Evolutionary conservation across 2,797 vertebrate genomes (phyloP).

Genomic region (Agapornis canus): DNA sequence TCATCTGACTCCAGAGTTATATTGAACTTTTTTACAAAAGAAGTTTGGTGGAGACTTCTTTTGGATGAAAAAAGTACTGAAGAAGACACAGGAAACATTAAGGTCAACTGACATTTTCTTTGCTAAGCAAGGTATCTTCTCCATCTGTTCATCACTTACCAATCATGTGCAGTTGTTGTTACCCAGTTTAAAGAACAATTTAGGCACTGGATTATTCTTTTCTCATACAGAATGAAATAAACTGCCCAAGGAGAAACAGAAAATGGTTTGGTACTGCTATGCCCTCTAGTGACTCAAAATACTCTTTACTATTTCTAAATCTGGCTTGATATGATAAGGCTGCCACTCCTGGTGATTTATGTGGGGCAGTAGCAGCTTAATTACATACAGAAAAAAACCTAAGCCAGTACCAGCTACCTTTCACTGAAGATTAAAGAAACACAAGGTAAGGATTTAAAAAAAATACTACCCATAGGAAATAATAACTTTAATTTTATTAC

Average conservation of each 20-base stretch:
- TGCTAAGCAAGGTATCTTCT: neutral
- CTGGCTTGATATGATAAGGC: neutral
- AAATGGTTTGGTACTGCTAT: neutral
- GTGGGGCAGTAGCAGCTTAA: neutral
- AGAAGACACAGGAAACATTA: neutral
- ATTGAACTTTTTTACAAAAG: neutral
- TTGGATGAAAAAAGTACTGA: neutral
- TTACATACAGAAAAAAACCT: neutral
- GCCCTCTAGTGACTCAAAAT: slow-evolving; percentile 66
- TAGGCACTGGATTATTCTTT: neutral
- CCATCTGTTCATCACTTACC: neutral
- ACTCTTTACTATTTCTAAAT: neutral
- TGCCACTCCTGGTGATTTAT: neutral
- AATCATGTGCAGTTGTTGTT: neutral
- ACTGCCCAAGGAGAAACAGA: neutral
- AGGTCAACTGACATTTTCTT: neutral
- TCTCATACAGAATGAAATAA: neutral
- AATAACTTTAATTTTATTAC: neutral
- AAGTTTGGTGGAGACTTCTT: neutral
- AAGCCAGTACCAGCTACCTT: neutral
- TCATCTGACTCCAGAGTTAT: neutral
- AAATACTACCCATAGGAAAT: neutral
- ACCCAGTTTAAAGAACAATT: neutral
- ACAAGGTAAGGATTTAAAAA: neutral
- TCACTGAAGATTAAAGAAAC: neutral